Conservation (phyloP, 1,140 invertebrate genomes). For the Lepidurus arcticus region DNA sequence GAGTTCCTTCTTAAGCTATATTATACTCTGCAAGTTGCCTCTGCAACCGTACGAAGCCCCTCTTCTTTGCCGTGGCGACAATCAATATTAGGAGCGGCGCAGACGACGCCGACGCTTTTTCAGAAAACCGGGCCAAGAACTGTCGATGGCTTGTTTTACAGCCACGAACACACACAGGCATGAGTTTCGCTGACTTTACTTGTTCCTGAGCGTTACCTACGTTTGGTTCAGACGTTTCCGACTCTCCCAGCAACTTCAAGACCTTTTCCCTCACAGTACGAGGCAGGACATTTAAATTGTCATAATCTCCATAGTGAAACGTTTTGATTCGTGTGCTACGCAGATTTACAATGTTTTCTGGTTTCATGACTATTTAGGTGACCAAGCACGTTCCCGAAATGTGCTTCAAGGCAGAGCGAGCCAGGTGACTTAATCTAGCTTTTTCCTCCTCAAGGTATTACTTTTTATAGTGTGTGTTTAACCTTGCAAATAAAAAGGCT, state of each 20-base stretch:
- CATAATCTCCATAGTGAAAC: background rate
- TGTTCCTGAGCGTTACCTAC: background rate
- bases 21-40: slow-evolving; percentile 10
- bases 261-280: background rate
- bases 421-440: background rate
- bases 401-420: background rate
- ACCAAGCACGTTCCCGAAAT: slow-evolving; percentile 1
- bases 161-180: background rate
- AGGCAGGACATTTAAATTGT: background rate
- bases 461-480: background rate
- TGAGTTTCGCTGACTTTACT: background rate
- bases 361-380: background rate
- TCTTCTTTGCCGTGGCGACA: background rate
- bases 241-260: background rate
- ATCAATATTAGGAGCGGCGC: slow-evolving; percentile 12
- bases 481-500: background rate
- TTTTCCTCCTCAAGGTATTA: background rate
- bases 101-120: slow-evolving; percentile 8
- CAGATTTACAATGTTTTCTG: background rate
- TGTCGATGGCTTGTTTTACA: slow-evolving; percentile 4
- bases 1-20: background rate
- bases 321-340: background rate
- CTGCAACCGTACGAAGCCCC: background rate
- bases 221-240: background rate
- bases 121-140: background rate